Evolutionary conservation across 2,888 invertebrate genomes (phyloP).

Genomic region (Apamea sordens): DNA sequence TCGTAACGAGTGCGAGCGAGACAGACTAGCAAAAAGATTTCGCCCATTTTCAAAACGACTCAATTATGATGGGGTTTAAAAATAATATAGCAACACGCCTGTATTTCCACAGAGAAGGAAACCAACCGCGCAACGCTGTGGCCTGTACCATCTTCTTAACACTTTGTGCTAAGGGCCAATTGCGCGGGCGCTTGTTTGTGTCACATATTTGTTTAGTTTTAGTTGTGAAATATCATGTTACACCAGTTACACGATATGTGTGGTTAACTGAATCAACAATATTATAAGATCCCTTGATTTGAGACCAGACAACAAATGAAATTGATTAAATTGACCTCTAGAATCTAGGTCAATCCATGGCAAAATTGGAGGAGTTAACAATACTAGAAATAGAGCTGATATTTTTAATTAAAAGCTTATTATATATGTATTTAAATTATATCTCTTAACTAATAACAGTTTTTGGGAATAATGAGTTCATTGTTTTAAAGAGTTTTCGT

Average conservation of each 20-base stretch:
- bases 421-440: slow-evolving; percentile 31
- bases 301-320: neutral
- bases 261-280: neutral
- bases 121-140: neutral
- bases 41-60: neutral
- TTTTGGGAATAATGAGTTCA: slow-evolving; percentile 48
- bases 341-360: neutral
- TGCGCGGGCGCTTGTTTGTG: neutral
- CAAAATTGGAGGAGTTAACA: neutral
- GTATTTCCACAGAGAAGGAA: neutral
- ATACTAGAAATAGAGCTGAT: neutral
- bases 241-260: neutral
- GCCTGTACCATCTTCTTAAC: neutral
- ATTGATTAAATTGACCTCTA: neutral
- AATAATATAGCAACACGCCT: neutral
- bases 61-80: neutral
- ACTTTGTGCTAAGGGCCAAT: neutral
- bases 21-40: neutral
- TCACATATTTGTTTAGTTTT: neutral
- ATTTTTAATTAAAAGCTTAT: slow-evolving; percentile 17
- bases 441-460: slow-evolving; percentile 26
- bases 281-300: neutral
- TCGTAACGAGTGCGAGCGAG: neutral
- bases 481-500: slow-evolving; percentile 17
- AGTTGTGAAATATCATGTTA: neutral